These are phyloP conservation scores for Ormyrus rosae DNA, from an alignment of 2,888 invertebrate species.

Conservation along the genomic window DNA sequence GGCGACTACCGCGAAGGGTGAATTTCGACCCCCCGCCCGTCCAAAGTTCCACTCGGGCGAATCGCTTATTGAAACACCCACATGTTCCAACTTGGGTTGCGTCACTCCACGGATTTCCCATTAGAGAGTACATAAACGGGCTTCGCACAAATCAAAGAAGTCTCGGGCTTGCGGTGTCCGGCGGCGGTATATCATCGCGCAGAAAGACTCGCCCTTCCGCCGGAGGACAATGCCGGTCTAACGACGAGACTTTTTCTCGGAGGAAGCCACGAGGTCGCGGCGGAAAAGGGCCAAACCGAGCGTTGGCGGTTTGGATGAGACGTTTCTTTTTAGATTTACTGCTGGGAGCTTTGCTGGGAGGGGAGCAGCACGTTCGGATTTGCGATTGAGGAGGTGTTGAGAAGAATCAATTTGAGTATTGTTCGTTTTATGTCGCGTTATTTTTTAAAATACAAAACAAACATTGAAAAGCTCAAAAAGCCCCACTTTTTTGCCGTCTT, in stretches of 20 bases:
- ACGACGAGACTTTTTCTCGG: slow-evolving; percentile 4
- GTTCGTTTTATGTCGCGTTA: too few species aligned
- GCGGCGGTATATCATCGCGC: slow-evolving; percentile 40
- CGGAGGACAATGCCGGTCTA: slow-evolving; percentile 36
- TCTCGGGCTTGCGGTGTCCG: not conserved
- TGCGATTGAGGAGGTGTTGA: too few species aligned
- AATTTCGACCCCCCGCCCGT: slow-evolving; percentile 50
- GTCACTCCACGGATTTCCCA: too few species aligned
- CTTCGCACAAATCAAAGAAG: not conserved
- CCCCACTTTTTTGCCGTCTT: too few species aligned
- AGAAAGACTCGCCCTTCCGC: slow-evolving; percentile 6
- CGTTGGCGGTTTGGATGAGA: too few species aligned
- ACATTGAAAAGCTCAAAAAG: too few species aligned
- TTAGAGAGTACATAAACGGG: not conserved
- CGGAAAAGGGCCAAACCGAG: too few species aligned
- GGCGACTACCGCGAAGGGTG: too few species aligned
- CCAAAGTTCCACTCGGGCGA: slow-evolving; percentile 48
- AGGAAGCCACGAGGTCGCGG: not conserved
- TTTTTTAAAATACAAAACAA: too few species aligned
- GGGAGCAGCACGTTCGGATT: too few species aligned
- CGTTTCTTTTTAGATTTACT: not conserved
- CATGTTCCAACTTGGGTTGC: too few species aligned
- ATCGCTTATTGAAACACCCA: slow-evolving; percentile 5
- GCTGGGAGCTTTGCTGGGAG: not conserved
- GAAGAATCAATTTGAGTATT: too few species aligned